A percentile compares a stretch with the other conserved stretches of the same genome.
Evolutionary conservation across 2,888 invertebrate species (phyloP).

Genomic region (Invenusta paracnida): DNA sequence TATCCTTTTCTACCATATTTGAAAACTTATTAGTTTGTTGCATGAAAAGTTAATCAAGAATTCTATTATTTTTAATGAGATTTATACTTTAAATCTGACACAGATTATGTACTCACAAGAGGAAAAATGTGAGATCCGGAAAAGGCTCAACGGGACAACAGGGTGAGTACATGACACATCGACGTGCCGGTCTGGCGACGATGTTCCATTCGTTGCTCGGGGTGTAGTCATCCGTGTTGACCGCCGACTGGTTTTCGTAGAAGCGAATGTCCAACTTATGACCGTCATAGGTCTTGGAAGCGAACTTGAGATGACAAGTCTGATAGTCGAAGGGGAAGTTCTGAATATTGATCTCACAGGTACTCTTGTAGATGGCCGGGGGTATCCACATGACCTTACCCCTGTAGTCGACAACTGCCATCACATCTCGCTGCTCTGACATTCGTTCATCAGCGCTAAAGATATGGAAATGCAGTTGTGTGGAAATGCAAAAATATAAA

Average conservation of each 20-base stretch:
- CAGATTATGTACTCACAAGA: constrained; percentile 42
- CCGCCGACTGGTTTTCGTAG: constrained; percentile 41
- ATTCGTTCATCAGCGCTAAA: constrained; percentile 59
- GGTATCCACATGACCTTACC: constrained; percentile 55
- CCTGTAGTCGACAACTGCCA: constrained; percentile 52
- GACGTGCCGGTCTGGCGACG: constrained; percentile 51
- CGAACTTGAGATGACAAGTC: constrained; percentile 59
- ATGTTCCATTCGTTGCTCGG: constrained; percentile 59
- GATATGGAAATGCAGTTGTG: no score
- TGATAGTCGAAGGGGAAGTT: constrained; percentile 60
- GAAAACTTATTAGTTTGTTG: no score
- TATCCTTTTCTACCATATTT: no score
- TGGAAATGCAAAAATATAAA: no score
- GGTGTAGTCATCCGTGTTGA: constrained; percentile 52
- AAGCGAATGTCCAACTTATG: constrained; percentile 42
- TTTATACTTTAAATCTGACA: no score
- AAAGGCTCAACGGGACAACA: constrained; percentile 59
- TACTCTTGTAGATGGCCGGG: constrained; percentile 57
- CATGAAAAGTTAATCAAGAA: no score
- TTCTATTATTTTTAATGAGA: no score
- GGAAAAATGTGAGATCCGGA: constrained; percentile 60
- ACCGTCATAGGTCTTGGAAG: constrained; percentile 47
- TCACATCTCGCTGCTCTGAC: constrained; percentile 57
- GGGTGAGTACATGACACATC: constrained; percentile 63
- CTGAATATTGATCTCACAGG: constrained; percentile 58